Percentiles rank a stretch among this genome's conserved stretches.
Conservation (phyloP, 2,113 vertebrate species). For the Pandion haliaetus region DNA sequence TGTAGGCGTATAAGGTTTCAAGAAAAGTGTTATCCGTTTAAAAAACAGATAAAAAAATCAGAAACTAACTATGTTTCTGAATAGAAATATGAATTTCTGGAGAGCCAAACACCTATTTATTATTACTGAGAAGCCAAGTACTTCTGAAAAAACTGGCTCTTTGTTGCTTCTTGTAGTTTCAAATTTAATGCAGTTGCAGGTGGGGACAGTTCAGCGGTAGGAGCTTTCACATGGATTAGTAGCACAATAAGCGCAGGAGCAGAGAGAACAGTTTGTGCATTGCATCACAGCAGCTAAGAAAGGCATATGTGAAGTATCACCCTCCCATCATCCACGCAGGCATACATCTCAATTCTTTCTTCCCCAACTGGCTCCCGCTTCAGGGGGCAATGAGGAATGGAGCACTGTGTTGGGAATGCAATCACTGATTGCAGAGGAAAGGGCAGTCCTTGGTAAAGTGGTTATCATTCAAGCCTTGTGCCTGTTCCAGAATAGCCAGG, state of each 20-base stretch:
- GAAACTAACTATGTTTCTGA: not conserved
- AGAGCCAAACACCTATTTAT: not conserved
- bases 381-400: not conserved
- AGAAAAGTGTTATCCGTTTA: not conserved
- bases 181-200: not conserved
- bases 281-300: constrained; percentile 24
- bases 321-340: not conserved
- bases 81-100: not conserved
- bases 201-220: not conserved
- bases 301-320: constrained; percentile 13
- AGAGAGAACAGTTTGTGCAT: not conserved
- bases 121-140: not conserved
- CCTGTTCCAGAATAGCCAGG: not conserved
- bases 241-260: not conserved
- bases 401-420: not conserved
- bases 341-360: not conserved
- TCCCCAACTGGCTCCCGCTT: not conserved
- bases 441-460: not conserved
- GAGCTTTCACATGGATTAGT: not conserved
- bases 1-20: not conserved
- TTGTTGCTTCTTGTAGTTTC: not conserved
- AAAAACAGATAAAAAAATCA: constrained; percentile 6
- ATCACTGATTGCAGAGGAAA: not conserved
- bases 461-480: constrained; percentile 16
- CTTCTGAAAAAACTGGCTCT: not conserved